phyloP scores from a whole-genome alignment of 2,797 vertebrate genomes.

The Mormyrus hasselquistii region DNA sequence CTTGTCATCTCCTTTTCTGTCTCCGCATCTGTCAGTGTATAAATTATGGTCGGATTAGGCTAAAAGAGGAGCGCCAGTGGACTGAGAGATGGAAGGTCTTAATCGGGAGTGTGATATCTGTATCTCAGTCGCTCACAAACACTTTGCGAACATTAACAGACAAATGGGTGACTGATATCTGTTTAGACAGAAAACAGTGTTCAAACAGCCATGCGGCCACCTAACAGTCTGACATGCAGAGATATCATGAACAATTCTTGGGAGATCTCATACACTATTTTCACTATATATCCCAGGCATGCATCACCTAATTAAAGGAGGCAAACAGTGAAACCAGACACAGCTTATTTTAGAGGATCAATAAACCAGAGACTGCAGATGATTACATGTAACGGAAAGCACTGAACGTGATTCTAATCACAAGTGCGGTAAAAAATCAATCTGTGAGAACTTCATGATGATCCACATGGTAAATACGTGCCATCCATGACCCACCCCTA shows the following conservation, averaged over 20 bases:
- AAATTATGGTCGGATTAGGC: conserved; percentile 34
- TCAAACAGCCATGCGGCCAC: background rate
- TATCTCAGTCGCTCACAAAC: conserved; percentile 15
- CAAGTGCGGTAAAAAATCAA: background rate
- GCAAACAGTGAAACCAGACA: background rate
- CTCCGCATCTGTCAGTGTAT: conserved; percentile 25
- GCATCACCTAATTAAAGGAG: background rate
- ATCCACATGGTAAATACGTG: background rate
- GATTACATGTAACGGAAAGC: background rate
- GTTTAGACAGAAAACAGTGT: background rate
- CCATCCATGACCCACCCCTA: background rate
- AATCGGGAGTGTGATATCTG: conserved; percentile 22
- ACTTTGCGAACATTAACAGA: background rate
- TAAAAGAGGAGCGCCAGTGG: conserved; percentile 32
- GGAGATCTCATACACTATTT: background rate
- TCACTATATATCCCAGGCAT: background rate
- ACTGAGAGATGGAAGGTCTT: conserved; percentile 21
- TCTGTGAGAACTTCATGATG: background rate
- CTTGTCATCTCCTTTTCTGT: conserved; percentile 3
- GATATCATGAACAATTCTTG: background rate
- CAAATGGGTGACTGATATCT: conserved; percentile 4
- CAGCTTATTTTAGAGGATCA: background rate
- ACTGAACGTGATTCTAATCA: background rate
- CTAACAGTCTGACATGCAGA: background rate
- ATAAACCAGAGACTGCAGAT: background rate